Base-by-base conservation (phyloP, 64 coral and sea anemone species). In the Hydrozoanthus tunicans region DNA sequence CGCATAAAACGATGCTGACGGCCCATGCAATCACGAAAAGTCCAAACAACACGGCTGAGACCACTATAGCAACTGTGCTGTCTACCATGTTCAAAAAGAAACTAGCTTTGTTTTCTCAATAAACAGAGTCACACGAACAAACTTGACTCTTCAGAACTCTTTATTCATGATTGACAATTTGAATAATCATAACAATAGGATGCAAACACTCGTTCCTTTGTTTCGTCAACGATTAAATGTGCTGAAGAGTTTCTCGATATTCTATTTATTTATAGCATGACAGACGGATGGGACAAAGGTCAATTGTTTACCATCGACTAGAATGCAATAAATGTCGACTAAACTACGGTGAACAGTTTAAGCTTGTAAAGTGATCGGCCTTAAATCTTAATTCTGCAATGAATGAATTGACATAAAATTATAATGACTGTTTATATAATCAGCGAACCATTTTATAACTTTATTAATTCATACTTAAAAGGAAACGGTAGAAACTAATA, bases 31-130 rank as follows among this genome's bases (percentile, higher is more conserved):
- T 15, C 23, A 88, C 84, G 4, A 88, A 62, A 7, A 88, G 25
- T 7, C 67, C 84, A 88, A 88, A 88, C 56, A 88, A 74, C 12
- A 88, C 69, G 3, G 54, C 84, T 7, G 84, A 88, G 7, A 88
- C 55, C 4, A 56, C 84, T 73, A 88, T 32, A 15, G 84, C 84
- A 3, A 75, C 84, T 88, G 68, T 61, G 7, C 54, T 59, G 70
- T 59, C 68, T 3, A 73, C 68, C 84, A 88, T 88, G 17, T n/a
- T 86, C 24, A 3, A 26, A 73, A 25, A 7, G 60, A 7, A 58
- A 86, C 1, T 69, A 12, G 69, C 43, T 72, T 69, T 58, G n/a
- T 56, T 58, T 20, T 69, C 56, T 17, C 58, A 27, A 51, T 60
- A 73, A 74, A 55, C 84, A 88, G 84, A 86, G 54, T 1, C 24